These are phyloP conservation scores for Monoplex corrugatus DNA, from an alignment of 2,888 invertebrate species.

Conservation along the genomic window DNA sequence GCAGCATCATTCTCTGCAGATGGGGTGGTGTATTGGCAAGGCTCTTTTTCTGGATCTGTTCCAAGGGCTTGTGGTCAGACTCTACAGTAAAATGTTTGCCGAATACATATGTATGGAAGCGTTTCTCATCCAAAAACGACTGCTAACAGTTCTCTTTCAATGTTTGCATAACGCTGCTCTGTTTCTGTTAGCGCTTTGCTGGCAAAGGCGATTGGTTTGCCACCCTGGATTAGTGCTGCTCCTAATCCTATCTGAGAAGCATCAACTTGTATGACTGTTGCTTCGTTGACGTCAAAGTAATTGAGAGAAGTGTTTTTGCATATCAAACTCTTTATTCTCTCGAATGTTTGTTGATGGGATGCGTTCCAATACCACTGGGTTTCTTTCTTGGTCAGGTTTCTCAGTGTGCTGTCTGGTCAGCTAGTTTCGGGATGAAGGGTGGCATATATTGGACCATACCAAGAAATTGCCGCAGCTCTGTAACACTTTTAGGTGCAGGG, in stretches of 20 bases:
- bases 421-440: background rate
- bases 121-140: slow-evolving; percentile 13
- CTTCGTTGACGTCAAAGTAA: background rate
- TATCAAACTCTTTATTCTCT: background rate
- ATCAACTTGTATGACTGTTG: background rate
- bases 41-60: background rate
- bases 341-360: background rate
- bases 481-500: background rate
- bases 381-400: background rate
- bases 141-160: slow-evolving; percentile 2
- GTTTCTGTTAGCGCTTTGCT: background rate
- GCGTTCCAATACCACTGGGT: background rate
- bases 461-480: background rate
- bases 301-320: background rate
- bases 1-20: slow-evolving; percentile 8
- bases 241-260: background rate
- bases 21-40: background rate
- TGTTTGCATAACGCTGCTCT: slow-evolving; percentile 2
- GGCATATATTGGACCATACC: background rate
- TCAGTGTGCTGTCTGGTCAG: too few species aligned
- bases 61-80: background rate
- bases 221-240: background rate
- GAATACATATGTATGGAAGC: background rate
- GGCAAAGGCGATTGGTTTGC: background rate
- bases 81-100: background rate